A percentile compares a stretch with the other conserved stretches of the same genome.
Evolutionary conservation across 1,140 invertebrate genomes (phyloP).

Genomic region (Drosophila insularis): DNA sequence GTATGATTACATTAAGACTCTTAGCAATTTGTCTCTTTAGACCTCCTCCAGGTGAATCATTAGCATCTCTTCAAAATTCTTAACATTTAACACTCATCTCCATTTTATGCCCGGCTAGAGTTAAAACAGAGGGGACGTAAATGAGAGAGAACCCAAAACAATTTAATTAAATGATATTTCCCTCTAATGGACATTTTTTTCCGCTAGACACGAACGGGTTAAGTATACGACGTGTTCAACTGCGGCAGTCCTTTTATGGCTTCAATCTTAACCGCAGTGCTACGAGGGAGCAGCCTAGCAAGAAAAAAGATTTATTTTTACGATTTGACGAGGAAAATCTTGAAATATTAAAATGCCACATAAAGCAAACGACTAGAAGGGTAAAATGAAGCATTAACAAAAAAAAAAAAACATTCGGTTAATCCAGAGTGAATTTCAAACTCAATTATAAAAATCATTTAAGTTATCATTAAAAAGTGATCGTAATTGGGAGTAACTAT

Average conservation of each 20-base stretch:
- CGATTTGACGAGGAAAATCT: conserved; percentile 10
- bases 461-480: too few species aligned
- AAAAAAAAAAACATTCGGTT: too few species aligned
- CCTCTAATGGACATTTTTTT: conserved; percentile 71
- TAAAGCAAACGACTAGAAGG: too few species aligned
- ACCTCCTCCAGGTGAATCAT: conserved; percentile 26
- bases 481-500: too few species aligned
- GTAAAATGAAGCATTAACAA: too few species aligned
- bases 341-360: conserved; percentile 48
- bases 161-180: conserved; percentile 71
- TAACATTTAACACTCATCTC: conserved; percentile 42
- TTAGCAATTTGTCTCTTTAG: background rate
- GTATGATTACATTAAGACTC: background rate
- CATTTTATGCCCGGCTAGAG: background rate
- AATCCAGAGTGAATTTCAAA: too few species aligned
- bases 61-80: conserved; percentile 36
- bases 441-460: too few species aligned
- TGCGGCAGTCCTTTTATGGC: conserved; percentile 47
- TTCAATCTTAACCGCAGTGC: conserved; percentile 44
- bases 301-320: conserved; percentile 41
- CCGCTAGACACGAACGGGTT: conserved; percentile 38
- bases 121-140: background rate
- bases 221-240: conserved; percentile 23
- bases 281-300: conserved; percentile 33
- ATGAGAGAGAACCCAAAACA: conserved; percentile 42